Conservation (phyloP, 2,797 vertebrate genomes). For the Anabas testudineus region DNA sequence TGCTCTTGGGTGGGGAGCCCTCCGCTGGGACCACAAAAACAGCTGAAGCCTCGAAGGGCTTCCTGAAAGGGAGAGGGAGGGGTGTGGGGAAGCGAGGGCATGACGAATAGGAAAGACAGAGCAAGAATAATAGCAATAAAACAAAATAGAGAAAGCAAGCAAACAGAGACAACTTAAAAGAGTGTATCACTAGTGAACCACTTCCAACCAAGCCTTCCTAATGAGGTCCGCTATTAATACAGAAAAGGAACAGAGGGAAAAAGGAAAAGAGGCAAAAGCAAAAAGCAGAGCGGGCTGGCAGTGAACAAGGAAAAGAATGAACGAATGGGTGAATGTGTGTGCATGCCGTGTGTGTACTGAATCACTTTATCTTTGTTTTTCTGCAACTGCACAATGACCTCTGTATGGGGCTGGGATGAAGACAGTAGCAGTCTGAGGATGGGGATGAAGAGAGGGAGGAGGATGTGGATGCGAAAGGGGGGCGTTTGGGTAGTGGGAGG, state of each 20-base stretch:
- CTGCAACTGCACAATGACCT: slow-evolving; percentile 76
- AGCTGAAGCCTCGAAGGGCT: slow-evolving; percentile 68
- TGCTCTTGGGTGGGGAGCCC: slow-evolving; percentile 83
- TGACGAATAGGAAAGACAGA: slow-evolving; percentile 64
- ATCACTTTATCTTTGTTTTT: slow-evolving; percentile 79
- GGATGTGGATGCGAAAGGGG: slow-evolving; percentile 49
- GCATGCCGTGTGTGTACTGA: slow-evolving; percentile 69
- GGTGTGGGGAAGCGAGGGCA: slow-evolving; percentile 47
- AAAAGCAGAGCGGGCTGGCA: slow-evolving; percentile 53
- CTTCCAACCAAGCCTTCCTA: slow-evolving; percentile 86
- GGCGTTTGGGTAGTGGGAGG: slow-evolving; percentile 75
- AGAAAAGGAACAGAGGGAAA: slow-evolving; percentile 54
- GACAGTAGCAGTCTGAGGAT: slow-evolving; percentile 66
- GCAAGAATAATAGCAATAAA: slow-evolving; percentile 71
- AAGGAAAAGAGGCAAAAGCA: slow-evolving; percentile 47
- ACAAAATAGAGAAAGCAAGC: slow-evolving; percentile 68
- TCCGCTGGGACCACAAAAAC: slow-evolving; percentile 71
- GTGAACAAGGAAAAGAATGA: slow-evolving; percentile 48
- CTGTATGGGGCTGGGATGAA: slow-evolving; percentile 65
- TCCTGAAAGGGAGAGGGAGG: slow-evolving; percentile 71
- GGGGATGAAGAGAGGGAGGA: slow-evolving; percentile 52
- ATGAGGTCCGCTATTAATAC: slow-evolving; percentile 86
- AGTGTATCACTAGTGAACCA: slow-evolving; percentile 88
- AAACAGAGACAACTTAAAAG: slow-evolving; percentile 70
- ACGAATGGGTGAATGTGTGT: slow-evolving; percentile 64